A percentile compares a stretch with the other conserved stretches of the same genome.
Conservation (phyloP, 1,140 invertebrate genomes). For the Orussus abietinus region DNA sequence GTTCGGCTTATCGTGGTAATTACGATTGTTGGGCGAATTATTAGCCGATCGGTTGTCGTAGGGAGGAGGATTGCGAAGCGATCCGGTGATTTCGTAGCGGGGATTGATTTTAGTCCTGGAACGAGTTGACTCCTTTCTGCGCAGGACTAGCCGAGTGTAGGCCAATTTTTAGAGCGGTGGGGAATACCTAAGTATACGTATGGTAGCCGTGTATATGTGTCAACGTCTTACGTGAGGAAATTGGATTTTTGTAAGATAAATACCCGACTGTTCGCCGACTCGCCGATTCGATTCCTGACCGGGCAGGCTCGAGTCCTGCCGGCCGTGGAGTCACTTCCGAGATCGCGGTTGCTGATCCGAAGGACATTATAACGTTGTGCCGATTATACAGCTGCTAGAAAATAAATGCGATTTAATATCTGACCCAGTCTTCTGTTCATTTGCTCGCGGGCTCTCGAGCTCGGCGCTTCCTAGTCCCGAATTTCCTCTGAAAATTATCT, state of each 20-base stretch:
- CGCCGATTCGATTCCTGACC: too few species aligned
- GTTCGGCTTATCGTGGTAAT: too few species aligned
- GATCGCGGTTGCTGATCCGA: conserved; percentile 47
- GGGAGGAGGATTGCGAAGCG: too few species aligned
- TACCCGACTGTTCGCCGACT: too few species aligned
- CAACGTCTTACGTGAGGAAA: conserved; percentile 32
- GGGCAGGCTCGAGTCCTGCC: too few species aligned
- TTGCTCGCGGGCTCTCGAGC: conserved; percentile 10
- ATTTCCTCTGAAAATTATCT: too few species aligned
- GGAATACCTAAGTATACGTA: conserved; percentile 23
- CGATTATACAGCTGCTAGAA: conserved; percentile 54
- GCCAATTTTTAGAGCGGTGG: conserved; percentile 24
- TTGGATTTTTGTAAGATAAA: conserved; percentile 53
- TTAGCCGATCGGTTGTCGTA: too few species aligned
- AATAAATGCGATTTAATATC: conserved; percentile 20
- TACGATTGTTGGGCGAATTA: too few species aligned
- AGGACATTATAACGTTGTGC: conserved; percentile 51
- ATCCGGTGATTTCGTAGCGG: too few species aligned
- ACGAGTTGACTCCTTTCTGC: too few species aligned
- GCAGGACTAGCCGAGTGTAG: conserved; percentile 31
- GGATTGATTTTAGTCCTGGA: too few species aligned
- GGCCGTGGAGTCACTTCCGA: too few species aligned
- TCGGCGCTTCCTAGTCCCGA: neutral
- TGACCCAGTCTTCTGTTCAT: neutral
- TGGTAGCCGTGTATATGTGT: conserved; percentile 42